These are phyloP conservation scores for Pseudoips prasinana DNA, from an alignment of 2,888 invertebrate genomes.

Conservation along the genomic window DNA sequence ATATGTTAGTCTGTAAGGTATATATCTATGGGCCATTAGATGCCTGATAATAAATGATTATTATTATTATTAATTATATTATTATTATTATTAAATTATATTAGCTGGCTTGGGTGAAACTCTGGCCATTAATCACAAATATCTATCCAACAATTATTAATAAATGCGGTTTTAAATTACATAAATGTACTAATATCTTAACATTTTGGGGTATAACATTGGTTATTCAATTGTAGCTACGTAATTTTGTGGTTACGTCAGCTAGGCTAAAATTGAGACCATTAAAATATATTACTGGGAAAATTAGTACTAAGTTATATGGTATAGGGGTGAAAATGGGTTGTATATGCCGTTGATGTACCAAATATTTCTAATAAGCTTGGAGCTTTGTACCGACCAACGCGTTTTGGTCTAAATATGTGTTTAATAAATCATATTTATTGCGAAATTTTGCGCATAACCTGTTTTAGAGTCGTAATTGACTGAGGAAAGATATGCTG, in stretches of 20 bases:
- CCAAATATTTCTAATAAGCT: constrained; percentile 26
- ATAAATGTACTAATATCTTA: constrained; percentile 3
- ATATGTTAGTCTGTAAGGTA: no score
- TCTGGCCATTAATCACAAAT: no score
- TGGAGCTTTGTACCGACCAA: constrained; percentile 17
- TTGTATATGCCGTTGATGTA: constrained; percentile 2
- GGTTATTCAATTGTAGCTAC: constrained; percentile 24
- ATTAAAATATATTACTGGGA: constrained; percentile 4
- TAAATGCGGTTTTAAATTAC: no score
- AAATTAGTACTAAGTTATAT: constrained; percentile 13
- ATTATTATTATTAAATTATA: no score
- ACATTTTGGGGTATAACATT: constrained; percentile 16
- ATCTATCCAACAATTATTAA: no score
- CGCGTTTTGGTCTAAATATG: constrained; percentile 21
- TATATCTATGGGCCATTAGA: no score
- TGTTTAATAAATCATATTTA: constrained; percentile 31
- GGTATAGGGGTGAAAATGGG: constrained; percentile 8
- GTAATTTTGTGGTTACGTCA: constrained; percentile 25
- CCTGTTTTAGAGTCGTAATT: constrained; percentile 17
- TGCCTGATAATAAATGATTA: no score
- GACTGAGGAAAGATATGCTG: constrained; percentile 3
- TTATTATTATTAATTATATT: no score
- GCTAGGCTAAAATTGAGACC: constrained; percentile 17
- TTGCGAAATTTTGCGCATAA: constrained; percentile 13
- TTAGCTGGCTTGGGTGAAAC: no score